A percentile compares a stretch with the other conserved stretches of the same genome.
phyloP scores from a whole-genome alignment of 2,113 vertebrate genomes.

The Taurulus bubalis region DNA sequence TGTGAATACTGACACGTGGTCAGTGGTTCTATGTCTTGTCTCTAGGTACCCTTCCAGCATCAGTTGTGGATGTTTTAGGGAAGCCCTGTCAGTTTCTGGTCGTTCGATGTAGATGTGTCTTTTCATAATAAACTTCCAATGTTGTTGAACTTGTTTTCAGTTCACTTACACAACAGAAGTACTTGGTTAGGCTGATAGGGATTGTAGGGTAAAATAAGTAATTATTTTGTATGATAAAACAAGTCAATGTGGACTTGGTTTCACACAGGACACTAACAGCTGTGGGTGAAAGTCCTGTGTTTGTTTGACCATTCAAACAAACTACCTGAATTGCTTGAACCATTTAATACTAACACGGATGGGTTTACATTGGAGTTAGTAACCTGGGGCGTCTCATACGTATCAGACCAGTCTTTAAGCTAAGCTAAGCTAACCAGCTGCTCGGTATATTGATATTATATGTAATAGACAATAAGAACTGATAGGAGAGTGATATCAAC shows the following conservation, averaged over 20 bases:
- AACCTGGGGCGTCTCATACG: too few species aligned
- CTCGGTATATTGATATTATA: not conserved
- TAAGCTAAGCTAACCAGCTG: not conserved
- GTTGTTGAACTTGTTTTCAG: not conserved
- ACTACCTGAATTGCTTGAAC: too few species aligned
- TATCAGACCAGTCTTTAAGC: not conserved
- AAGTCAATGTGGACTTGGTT: too few species aligned
- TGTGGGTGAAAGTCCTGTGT: too few species aligned
- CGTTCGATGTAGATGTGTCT: not conserved
- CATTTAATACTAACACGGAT: too few species aligned
- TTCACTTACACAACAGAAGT: not conserved
- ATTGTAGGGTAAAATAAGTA: not conserved
- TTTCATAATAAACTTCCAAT: not conserved
- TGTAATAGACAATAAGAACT: not conserved
- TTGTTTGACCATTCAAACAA: too few species aligned
- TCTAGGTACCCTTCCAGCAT: not conserved
- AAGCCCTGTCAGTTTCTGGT: not conserved
- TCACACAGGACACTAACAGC: too few species aligned
- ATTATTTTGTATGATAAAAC: not conserved
- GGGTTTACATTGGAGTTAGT: too few species aligned
- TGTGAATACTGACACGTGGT: not conserved
- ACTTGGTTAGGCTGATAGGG: not conserved
- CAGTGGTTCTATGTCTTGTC: not conserved
- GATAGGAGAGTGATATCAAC: not conserved
- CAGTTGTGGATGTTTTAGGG: not conserved